Base-by-base conservation (phyloP, 2,888 invertebrate genomes). In the Lepidocyrtoides sp. region DNA sequence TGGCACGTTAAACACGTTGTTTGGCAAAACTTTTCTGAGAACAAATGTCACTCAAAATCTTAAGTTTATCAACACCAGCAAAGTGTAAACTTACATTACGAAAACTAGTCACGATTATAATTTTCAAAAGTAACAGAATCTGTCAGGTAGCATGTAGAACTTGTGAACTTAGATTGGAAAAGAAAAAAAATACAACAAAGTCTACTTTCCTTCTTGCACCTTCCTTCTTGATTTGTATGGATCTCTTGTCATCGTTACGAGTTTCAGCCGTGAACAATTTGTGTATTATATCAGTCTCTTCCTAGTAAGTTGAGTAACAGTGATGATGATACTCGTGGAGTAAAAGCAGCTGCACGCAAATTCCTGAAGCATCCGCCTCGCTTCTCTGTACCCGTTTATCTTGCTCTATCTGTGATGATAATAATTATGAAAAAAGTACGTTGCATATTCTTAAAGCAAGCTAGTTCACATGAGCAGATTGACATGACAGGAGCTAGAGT, bases 401-500 rank as follows among this genome's bases (percentile, higher is more conserved):
- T 48, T 14, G 44, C 72, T 48, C 2, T 44, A 48, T 57, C 57
- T 48, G 48, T n/a, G n/a, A n/a, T n/a, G n/a, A 66, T 26, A 75
- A 75, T 44, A 75, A 48, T 14, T 10, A 44, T n/a, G 72, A 10
- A 12, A 48, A 48, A 44, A 44, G 72, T 75, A 44, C 12, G 23
- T 75, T 75, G n/a, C 48, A 75, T 75, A 17, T 14, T 48, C 12
- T 5, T 23, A 20, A 29, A 66, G 32, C 44, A 75, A 44, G 72
- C 10, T 12, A 41, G 4, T 48, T 48, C 44, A 75, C 44, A 75
- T 48, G 72, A 75, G 44, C 23, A 75, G 48, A 75, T 2, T 75
- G 72, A 75, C 72, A 29, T 75, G 72, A 48, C 23, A 12, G 44
- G 72, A 36, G 44, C 20, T 75, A n/a, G 72, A 12, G 44, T 5